phyloP scores from a whole-genome alignment of 2,888 invertebrate genomes.

The Tetrapedia diversipes region DNA sequence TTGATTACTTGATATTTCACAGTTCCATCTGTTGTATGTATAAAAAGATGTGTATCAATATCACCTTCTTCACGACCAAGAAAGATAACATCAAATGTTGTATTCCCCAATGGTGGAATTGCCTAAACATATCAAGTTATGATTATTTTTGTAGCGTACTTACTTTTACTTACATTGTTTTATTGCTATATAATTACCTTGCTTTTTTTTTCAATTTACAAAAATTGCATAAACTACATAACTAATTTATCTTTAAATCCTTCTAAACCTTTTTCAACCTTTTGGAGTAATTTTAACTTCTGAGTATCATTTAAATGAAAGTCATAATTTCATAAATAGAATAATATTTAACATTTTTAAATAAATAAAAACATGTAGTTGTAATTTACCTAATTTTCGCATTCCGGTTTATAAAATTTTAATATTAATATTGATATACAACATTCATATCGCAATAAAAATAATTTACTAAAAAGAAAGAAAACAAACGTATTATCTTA shows the following conservation, averaged over 20 bases:
- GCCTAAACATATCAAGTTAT: slow-evolving; percentile 84
- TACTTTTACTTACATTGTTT: neutral
- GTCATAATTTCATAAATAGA: neutral
- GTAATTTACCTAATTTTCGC: neutral
- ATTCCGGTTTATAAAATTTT: neutral
- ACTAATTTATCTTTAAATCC: neutral
- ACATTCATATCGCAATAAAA: neutral
- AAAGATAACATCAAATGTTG: slow-evolving; percentile 97
- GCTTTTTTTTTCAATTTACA: neutral
- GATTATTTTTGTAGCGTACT: slow-evolving; percentile 9
- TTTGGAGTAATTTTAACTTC: neutral
- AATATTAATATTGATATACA: neutral
- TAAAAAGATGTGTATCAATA: slow-evolving; percentile 93
- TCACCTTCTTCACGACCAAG: slow-evolving; percentile 95
- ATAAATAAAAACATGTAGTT: neutral
- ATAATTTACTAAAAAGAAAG: neutral
- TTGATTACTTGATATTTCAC: slow-evolving; percentile 90
- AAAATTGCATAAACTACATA: neutral
- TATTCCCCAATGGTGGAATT: slow-evolving; percentile 95
- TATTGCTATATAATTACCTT: too few species aligned
- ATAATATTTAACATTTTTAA: neutral
- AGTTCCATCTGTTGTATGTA: slow-evolving; percentile 97
- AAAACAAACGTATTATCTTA: neutral
- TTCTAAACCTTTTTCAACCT: neutral
- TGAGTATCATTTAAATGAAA: neutral